phyloP scores from a whole-genome alignment of 2,113 vertebrate species.

The Alexandromys fortis region DNA sequence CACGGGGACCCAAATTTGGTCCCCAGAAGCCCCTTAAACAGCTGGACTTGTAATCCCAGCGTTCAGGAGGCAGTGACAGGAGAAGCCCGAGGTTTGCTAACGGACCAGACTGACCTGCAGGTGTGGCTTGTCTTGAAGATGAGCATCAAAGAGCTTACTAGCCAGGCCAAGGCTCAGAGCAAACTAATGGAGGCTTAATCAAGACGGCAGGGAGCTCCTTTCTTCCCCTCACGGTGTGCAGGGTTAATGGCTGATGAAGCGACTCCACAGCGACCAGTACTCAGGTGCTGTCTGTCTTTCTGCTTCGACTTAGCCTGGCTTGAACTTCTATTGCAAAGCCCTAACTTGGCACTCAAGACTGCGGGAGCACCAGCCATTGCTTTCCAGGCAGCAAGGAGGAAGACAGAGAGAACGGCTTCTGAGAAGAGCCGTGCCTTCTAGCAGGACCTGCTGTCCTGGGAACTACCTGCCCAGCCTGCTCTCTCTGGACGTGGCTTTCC shows the following conservation, averaged over 20 bases:
- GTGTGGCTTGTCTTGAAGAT: neutral
- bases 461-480: neutral
- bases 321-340: neutral
- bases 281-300: neutral
- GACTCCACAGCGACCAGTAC: neutral
- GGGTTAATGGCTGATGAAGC: neutral
- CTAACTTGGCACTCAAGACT: neutral
- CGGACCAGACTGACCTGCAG: neutral
- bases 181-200: neutral
- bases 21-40: neutral
- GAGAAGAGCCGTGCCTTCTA: neutral
- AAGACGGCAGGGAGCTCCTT: neutral
- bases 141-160: neutral
- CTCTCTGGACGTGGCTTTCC: neutral
- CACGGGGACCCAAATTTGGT: neutral
- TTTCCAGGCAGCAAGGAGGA: neutral
- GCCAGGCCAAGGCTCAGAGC: neutral
- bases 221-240: neutral
- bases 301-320: neutral
- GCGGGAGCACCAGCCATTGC: neutral
- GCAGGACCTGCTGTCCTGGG: neutral
- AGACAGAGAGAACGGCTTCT: neutral
- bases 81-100: neutral
- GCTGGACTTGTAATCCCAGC: neutral
- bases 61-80: neutral